These are phyloP conservation scores for Phalangium opilio DNA, from an alignment of 2,888 invertebrate species.

Conservation along the genomic window DNA sequence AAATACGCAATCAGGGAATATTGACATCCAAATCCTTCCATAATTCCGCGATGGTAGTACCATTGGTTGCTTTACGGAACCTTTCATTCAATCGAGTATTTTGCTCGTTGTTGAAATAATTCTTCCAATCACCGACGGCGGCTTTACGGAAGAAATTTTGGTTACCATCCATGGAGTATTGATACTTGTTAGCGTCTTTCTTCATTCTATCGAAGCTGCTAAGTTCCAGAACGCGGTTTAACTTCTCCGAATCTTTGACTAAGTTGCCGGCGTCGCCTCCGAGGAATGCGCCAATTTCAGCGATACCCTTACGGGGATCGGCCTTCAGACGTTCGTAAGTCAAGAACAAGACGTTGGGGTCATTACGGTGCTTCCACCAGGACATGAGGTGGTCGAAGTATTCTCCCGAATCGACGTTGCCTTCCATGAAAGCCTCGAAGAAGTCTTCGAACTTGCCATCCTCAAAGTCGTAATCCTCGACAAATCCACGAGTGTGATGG, in stretches of 20 bases:
- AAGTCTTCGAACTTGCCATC: conserved; percentile 27
- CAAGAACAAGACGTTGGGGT: conserved; percentile 27
- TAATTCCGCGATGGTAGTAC: no score
- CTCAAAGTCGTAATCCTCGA: conserved; percentile 4
- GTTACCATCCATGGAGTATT: no score
- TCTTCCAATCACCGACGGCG: no score
- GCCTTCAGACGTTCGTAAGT: conserved; percentile 32
- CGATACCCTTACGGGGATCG: conserved; percentile 13
- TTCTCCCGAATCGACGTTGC: conserved; percentile 24
- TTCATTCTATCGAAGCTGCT: conserved; percentile 8
- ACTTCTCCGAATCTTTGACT: conserved; percentile 1
- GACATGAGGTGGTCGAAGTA: conserved; percentile 14
- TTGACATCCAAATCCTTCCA: no score
- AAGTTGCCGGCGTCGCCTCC: conserved; percentile 7
- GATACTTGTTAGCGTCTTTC: conserved; percentile 7
- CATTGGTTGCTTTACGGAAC: no score
- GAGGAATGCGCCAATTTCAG: conserved; percentile 19
- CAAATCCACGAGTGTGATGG: no score
- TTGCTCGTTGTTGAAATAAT: no score
- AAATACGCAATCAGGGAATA: no score
- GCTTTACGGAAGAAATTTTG: no score
- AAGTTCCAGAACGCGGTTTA: conserved; percentile 3
- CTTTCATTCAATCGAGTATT: no score
- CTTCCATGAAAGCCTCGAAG: conserved; percentile 29
- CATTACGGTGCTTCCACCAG: conserved; percentile 14